Evolutionary conservation across 1,140 invertebrate species (phyloP).

Genomic region (Leptopilina boulardi): DNA sequence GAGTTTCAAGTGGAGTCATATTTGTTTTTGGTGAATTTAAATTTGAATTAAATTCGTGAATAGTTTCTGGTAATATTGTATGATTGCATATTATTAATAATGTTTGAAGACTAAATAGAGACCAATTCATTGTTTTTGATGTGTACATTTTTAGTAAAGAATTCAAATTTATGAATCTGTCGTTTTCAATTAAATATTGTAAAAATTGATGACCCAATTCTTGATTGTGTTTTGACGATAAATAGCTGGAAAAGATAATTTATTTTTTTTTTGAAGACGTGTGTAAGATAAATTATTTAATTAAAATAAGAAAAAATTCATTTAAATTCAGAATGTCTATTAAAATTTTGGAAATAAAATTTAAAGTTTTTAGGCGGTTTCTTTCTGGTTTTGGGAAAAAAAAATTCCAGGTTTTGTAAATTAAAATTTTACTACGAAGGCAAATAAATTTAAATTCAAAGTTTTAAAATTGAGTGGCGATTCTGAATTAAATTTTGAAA

Average conservation of each 20-base stretch:
- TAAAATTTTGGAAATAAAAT: no score
- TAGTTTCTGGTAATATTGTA: conserved; percentile 50
- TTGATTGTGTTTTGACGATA: conserved; percentile 67
- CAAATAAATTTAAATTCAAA: no score
- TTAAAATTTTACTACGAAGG: no score
- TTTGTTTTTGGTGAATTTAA: not conserved
- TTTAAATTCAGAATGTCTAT: no score
- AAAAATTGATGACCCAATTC: conserved; percentile 67
- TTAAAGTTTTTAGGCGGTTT: no score
- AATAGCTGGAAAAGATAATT: conserved; percentile 52
- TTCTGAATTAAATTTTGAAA: no score
- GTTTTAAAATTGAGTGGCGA: no score
- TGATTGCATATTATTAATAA: conserved; percentile 62
- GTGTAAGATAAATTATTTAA: no score
- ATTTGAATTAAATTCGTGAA: conserved; percentile 46
- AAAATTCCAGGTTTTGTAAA: no score
- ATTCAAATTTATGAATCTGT: conserved; percentile 64
- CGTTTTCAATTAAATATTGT: conserved; percentile 63
- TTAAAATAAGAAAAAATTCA: no score
- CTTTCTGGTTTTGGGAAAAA: no score
- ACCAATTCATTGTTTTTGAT: conserved; percentile 67
- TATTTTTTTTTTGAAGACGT: not conserved
- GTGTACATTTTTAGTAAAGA: conserved; percentile 68
- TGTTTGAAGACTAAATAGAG: conserved; percentile 66
- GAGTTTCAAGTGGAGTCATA: conserved; percentile 53